These are phyloP conservation scores for Tethya wilhelma DNA, from an alignment of 37 sponge, comb jelly and placozoan species.

Conservation along the genomic window DNA sequence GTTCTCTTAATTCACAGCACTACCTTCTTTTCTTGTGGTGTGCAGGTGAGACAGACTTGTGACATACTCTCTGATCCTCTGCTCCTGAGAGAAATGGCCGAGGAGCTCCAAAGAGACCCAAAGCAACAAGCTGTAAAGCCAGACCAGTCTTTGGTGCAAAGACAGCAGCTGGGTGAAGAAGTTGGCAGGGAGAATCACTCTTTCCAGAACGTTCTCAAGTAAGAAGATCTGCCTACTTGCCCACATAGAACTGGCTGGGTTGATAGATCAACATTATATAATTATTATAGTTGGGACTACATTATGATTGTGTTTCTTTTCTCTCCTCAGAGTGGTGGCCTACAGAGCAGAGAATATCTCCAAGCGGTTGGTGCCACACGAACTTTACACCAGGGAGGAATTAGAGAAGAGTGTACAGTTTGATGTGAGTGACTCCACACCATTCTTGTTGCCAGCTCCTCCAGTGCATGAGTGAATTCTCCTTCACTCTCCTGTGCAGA, in stretches of 20 bases:
- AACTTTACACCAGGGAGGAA: constrained; percentile 59
- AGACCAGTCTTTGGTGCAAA: background rate
- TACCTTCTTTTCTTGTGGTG: background rate
- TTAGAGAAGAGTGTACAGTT: constrained; percentile 75
- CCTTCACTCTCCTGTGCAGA: constrained; percentile 28
- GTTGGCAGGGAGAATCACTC: constrained; percentile 7
- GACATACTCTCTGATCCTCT: constrained; percentile 34
- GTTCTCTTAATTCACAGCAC: background rate
- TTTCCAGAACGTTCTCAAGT: constrained; percentile 55
- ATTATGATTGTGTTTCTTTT: no score
- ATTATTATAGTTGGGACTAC: no score
- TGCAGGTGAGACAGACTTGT: constrained; percentile 45
- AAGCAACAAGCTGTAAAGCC: background rate
- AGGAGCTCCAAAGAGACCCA: constrained; percentile 45
- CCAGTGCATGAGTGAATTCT: no score
- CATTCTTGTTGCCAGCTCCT: no score
- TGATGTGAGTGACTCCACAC: constrained; percentile 49
- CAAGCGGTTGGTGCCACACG: constrained; percentile 66
- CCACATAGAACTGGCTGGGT: no score
- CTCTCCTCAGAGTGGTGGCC: constrained; percentile 62
- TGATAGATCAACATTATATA: no score
- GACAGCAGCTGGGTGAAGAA: background rate
- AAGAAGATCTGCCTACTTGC: no score
- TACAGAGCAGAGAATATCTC: constrained; percentile 71
- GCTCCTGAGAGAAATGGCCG: constrained; percentile 69